Evolutionary conservation across 2,888 invertebrate species (phyloP), one percentile per base, ranked within the genome.

Genomic region (Sialis fuliginosa): DNA sequence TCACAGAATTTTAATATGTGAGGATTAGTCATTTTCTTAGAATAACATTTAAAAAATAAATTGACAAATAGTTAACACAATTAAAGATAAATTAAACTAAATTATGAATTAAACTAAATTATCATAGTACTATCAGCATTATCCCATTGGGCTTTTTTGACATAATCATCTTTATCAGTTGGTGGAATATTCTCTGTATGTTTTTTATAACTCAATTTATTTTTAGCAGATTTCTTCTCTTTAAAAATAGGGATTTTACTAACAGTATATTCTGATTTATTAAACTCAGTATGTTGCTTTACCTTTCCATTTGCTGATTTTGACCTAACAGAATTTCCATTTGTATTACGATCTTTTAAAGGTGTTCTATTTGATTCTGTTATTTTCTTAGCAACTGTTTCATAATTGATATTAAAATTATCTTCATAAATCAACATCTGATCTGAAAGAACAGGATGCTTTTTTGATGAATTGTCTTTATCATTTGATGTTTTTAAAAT

Each of bases 401-500:
- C 60, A 48, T 47, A 48, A 33, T 37, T 33, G 6, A 54, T 49
- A 48, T 51, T 52, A n/a, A 57, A 50, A 44, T 69, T 65, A 64
- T 76, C 75, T 64, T 75, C 74, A 62, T 75, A 75, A 51, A 76
- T 71, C n/a, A 74, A 59, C 43, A 74, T 35, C 35, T 35, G 6
- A 7, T n/a, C 22, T 22, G 22, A 22, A 22, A 22, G 22, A 22
- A 22, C 22, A 22, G 22, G 22, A 22, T 22, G 22, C 4, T 22
- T 22, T 22, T 22, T 22, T 22, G 22, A 22, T 22, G 22, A 22
- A 22, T 22, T 22, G 22, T 22, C 22, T 22, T 22, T 22, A 22
- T 22, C 22, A 4, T 4, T 22, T 22, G 4, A 22, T 22, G 22
- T 22, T 22, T 22, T 22, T 22, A 22, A 22, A 22, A 22, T 4